These are phyloP conservation scores for Cephonodes hylas DNA, from an alignment of 2,888 invertebrate species.

Conservation along the genomic window DNA sequence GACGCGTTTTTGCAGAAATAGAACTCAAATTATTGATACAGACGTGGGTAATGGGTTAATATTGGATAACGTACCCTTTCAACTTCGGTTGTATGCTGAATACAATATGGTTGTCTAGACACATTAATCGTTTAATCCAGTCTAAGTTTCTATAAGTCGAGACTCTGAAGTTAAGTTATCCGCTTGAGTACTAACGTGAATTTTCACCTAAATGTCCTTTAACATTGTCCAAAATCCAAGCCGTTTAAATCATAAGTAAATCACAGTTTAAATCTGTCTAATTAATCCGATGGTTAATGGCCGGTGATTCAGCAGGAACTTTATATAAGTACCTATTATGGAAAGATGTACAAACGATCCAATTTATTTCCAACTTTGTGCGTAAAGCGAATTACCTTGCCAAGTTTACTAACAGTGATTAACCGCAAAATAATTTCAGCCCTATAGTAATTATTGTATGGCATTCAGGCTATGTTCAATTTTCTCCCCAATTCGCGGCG, in stretches of 20 bases:
- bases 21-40: too few species aligned
- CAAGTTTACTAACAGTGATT: conserved; percentile 14
- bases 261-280: neutral
- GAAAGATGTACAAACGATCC: conserved; percentile 22
- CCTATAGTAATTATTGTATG: conserved; percentile 12
- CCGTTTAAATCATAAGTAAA: neutral
- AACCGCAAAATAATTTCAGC: conserved; percentile 10
- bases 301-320: neutral
- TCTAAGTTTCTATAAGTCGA: too few species aligned
- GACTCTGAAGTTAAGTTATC: too few species aligned
- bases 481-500: neutral
- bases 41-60: too few species aligned
- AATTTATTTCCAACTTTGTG: conserved; percentile 35
- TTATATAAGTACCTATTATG: neutral
- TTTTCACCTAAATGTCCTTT: neutral
- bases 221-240: neutral
- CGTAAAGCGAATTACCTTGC: conserved; percentile 28
- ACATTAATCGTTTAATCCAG: too few species aligned
- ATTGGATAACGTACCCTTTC: too few species aligned
- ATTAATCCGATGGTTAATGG: neutral
- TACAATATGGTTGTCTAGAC: too few species aligned
- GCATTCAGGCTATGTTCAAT: neutral
- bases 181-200: neutral
- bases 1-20: too few species aligned
- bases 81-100: too few species aligned